Conservation (phyloP, 2,797 vertebrate species). For the Notolabrus celidotus region DNA sequence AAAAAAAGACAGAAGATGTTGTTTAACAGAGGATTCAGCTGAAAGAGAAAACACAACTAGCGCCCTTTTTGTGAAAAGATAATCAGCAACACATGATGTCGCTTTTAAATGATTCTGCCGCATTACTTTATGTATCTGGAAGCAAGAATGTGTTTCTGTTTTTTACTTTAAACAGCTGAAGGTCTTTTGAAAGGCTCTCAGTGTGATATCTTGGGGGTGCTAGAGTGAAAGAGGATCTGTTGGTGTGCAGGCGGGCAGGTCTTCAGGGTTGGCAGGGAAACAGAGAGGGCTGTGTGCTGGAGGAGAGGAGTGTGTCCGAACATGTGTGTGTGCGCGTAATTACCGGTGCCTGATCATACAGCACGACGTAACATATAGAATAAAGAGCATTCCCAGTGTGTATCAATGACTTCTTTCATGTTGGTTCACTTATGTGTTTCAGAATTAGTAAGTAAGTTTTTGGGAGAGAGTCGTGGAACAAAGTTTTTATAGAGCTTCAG, state of each 20-base stretch:
- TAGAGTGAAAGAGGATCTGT: slow-evolving; percentile 67
- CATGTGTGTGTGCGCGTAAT: neutral
- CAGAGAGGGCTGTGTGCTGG: slow-evolving; percentile 65
- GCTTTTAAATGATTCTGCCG: neutral
- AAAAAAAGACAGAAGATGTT: neutral
- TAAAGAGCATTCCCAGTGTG: neutral
- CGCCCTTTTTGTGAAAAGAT: neutral
- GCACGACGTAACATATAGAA: slow-evolving; percentile 1
- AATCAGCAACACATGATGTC: slow-evolving; percentile 16
- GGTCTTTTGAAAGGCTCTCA: slow-evolving; percentile 51
- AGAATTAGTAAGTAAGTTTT: neutral
- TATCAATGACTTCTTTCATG: neutral
- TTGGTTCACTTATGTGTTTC: neutral
- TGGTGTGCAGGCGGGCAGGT: slow-evolving; percentile 51
- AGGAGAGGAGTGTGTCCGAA: slow-evolving; percentile 2
- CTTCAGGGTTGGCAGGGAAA: slow-evolving; percentile 46
- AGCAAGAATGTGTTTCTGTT: neutral
- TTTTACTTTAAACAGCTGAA: slow-evolving; percentile 15
- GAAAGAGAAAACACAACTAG: neutral
- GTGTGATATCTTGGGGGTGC: slow-evolving; percentile 43
- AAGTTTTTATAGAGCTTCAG: no score
- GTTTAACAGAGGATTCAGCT: neutral
- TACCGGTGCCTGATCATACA: neutral
- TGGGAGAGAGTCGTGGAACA: neutral
- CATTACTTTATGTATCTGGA: slow-evolving; percentile 22